Evolutionary conservation across 2,888 invertebrate species (phyloP).

Genomic region (Agonopterix arenella): DNA sequence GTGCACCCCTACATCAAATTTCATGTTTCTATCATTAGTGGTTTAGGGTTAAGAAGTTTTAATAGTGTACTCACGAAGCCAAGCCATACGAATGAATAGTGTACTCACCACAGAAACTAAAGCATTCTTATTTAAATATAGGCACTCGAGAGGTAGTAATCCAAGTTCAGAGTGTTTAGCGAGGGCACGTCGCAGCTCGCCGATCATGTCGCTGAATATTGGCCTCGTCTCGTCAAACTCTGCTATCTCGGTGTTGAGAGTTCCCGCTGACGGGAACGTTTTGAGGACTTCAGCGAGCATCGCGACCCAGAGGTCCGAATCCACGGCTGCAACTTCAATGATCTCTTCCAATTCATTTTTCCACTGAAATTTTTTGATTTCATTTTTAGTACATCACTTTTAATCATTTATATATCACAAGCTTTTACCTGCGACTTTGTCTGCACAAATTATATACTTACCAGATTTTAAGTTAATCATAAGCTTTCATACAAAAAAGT

Average conservation of each 20-base stretch:
- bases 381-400: background rate
- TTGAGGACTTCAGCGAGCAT: conserved; percentile 97
- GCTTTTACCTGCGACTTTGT: too few species aligned
- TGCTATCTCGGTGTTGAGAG: conserved; percentile 91
- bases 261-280: conserved; percentile 92
- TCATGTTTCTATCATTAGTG: too few species aligned
- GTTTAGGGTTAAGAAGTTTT: too few species aligned
- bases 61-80: too few species aligned
- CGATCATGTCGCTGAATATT: conserved; percentile 93
- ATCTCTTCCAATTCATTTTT: conserved; percentile 95
- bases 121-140: conserved; percentile 96
- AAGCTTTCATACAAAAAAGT: too few species aligned
- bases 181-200: conserved; percentile 87
- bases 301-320: conserved; percentile 97
- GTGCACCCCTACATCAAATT: too few species aligned
- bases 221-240: conserved; percentile 93
- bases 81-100: too few species aligned
- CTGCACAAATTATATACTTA: too few species aligned
- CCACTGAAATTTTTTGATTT: conserved; percentile 82
- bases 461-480: too few species aligned
- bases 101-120: conserved; percentile 87
- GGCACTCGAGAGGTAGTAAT: conserved; percentile 96
- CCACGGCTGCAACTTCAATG: conserved; percentile 92
- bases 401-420: background rate
- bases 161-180: conserved; percentile 90